These are phyloP conservation scores for Trichomalopsis sarcophagae DNA, from an alignment of 1,140 invertebrate species.

Conservation along the genomic window DNA sequence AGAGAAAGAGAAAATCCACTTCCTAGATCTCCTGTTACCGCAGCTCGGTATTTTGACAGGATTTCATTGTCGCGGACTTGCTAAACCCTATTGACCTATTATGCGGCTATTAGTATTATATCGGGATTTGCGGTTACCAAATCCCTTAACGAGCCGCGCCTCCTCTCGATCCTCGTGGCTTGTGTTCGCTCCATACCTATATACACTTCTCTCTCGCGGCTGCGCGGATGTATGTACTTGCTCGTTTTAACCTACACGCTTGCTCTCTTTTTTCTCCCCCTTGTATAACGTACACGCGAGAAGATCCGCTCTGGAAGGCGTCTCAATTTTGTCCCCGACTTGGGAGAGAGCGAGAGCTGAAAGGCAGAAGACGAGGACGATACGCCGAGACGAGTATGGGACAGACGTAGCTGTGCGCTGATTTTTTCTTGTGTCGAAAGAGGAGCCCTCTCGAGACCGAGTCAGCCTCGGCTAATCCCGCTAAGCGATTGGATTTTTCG, in stretches of 20 bases:
- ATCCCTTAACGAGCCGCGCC: conserved; percentile 29
- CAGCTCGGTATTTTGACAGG: conserved; percentile 72
- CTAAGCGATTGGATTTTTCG: conserved; percentile 34
- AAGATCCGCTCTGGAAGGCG: not conserved
- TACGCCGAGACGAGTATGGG: not conserved
- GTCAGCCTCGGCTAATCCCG: conserved; percentile 24
- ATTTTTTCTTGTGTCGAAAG: not conserved
- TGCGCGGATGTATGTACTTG: conserved; percentile 21
- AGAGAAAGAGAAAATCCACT: conserved; percentile 69
- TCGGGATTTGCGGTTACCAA: conserved; percentile 71
- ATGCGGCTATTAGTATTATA: conserved; percentile 76
- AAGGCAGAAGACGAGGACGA: not conserved
- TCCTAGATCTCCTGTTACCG: conserved; percentile 73
- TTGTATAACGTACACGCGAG: conserved; percentile 35
- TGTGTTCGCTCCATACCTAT: conserved; percentile 54
- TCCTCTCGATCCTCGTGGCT: conserved; percentile 56
- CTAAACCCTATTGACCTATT: conserved; percentile 75
- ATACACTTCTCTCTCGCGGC: conserved; percentile 27
- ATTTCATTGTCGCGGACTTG: conserved; percentile 71
- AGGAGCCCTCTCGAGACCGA: not conserved
- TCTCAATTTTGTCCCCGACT: not conserved
- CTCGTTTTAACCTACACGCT: conserved; percentile 32
- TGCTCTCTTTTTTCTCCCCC: conserved; percentile 55
- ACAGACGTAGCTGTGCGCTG: not conserved
- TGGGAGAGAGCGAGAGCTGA: not conserved